Conservation (phyloP, 2,113 vertebrate species). For the Poecile atricapillus region DNA sequence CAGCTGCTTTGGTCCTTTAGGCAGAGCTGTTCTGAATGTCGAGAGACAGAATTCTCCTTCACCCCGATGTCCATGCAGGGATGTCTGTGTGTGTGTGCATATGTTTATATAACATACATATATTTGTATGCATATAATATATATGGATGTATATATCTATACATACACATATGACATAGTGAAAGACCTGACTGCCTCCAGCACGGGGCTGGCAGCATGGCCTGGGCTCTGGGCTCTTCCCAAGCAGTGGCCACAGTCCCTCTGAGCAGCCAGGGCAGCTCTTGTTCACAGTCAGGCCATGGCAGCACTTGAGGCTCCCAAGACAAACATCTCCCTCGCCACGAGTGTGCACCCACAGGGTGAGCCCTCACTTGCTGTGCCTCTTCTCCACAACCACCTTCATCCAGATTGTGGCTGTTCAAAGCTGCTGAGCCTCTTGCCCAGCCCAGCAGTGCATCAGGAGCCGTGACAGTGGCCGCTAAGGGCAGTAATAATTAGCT, state of each 20-base stretch:
- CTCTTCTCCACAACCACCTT: neutral
- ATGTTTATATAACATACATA: neutral
- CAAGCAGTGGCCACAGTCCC: neutral
- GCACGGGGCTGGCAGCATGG: neutral
- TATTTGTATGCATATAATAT: too few species aligned
- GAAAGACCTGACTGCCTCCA: neutral
- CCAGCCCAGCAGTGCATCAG: neutral
- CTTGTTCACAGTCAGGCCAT: rapidly evolving
- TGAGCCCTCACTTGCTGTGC: neutral
- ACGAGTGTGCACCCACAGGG: rapidly evolving
- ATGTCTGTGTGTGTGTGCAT: rapidly evolving
- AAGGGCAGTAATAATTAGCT: neutral
- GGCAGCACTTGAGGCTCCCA: rapidly evolving
- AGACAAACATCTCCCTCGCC: neutral
- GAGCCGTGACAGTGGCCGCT: neutral
- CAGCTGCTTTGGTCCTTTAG: neutral
- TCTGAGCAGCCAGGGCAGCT: neutral
- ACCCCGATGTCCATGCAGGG: rapidly evolving
- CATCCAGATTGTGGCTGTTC: rapidly evolving
- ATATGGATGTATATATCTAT: neutral
- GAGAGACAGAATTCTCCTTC: neutral
- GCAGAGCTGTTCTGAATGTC: rapidly evolving
- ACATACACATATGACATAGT: rapidly evolving
- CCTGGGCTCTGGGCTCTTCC: neutral
- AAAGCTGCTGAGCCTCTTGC: neutral